Percentiles rank a stretch among this genome's conserved stretches.
Evolutionary conservation across 2,797 vertebrate species (phyloP).

Genomic region (Tadarida brasiliensis): DNA sequence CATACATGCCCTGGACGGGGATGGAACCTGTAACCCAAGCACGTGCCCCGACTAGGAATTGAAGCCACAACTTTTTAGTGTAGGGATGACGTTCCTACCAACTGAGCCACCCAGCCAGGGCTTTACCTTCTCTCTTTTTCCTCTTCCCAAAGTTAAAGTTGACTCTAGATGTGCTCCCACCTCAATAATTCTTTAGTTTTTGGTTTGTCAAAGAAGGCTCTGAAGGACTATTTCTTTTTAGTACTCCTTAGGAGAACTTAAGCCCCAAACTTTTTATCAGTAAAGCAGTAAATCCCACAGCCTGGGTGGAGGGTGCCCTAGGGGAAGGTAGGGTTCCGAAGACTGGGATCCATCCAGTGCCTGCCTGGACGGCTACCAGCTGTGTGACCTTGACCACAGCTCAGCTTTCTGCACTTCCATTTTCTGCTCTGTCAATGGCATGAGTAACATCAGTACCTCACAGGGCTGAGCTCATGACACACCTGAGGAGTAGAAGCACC

Average conservation of each 20-base stretch:
- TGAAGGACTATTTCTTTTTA: slow-evolving; percentile 38
- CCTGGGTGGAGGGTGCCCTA: neutral
- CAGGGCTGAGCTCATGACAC: neutral
- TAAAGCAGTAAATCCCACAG: slow-evolving; percentile 75
- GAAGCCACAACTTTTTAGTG: too few relatives aligned
- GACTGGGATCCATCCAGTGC: neutral
- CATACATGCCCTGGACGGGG: too few relatives aligned
- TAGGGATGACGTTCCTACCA: too few relatives aligned
- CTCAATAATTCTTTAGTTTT: slow-evolving; percentile 65
- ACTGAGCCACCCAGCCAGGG: too few relatives aligned
- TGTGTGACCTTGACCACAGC: neutral
- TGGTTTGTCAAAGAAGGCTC: slow-evolving; percentile 75
- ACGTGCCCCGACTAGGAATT: too few relatives aligned
- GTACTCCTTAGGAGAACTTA: slow-evolving; percentile 59
- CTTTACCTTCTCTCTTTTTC: neutral
- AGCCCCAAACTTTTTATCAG: slow-evolving; percentile 66
- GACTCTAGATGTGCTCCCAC: neutral
- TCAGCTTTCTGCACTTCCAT: neutral
- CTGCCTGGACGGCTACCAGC: neutral
- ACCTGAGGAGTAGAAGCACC: accelerated
- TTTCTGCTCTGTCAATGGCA: neutral
- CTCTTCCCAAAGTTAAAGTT: slow-evolving; percentile 6
- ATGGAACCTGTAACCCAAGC: too few relatives aligned
- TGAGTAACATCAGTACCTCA: neutral
- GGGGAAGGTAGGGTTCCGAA: neutral